Conservation (phyloP, 2,113 vertebrate species). For the Orthonyx spaldingii region DNA sequence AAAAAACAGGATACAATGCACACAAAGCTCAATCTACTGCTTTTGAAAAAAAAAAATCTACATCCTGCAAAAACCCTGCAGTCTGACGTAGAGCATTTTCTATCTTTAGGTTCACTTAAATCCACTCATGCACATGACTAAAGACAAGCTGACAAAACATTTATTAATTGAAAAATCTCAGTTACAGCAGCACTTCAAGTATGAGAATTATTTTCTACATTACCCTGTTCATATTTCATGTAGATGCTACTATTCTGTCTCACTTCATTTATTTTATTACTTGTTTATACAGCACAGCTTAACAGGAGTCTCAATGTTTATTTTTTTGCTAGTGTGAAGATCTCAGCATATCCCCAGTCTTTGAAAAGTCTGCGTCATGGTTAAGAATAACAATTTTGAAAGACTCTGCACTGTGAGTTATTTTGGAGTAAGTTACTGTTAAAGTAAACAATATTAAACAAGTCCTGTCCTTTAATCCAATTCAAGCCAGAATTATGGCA, state of each 20-base stretch:
- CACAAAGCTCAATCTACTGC: neutral
- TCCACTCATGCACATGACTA: neutral
- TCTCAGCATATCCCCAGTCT: neutral
- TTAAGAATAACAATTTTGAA: conserved; percentile 9
- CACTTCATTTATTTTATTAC: conserved; percentile 19
- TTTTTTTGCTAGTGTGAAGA: neutral
- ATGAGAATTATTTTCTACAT: neutral
- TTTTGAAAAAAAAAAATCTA: neutral
- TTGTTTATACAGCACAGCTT: neutral
- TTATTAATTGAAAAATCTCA: neutral
- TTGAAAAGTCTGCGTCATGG: neutral
- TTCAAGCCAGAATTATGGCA: neutral
- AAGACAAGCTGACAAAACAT: neutral
- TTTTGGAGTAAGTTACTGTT: neutral
- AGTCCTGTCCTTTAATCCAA: neutral
- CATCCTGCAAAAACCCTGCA: neutral
- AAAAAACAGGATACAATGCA: neutral
- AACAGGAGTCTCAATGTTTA: neutral
- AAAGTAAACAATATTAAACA: neutral
- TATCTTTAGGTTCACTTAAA: neutral
- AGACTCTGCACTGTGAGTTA: neutral
- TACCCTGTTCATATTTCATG: neutral
- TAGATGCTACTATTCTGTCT: neutral
- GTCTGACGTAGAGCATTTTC: neutral
- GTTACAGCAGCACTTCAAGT: neutral